Evolutionary conservation across 2,888 invertebrate genomes (phyloP), one percentile per base, ranked within the genome.

Genomic region (Euclidia mi): DNA sequence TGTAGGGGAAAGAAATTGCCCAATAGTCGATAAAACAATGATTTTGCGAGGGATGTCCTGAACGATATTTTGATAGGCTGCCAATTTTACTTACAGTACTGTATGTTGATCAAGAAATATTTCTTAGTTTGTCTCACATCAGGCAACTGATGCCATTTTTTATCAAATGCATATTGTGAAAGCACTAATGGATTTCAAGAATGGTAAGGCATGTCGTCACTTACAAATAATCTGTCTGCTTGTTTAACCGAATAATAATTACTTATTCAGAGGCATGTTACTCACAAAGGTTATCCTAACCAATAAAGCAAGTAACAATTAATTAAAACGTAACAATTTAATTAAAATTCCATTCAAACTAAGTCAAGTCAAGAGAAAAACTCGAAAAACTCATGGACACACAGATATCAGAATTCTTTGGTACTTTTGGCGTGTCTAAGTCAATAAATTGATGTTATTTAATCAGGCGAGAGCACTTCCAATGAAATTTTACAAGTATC

Each of bases 401-500:
- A 65, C 61, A 68, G 63, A 73, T 73, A 78, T 78, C 70, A 68
- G 76, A 82, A 78, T 76, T 76, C 72, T 70, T 72, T 69, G 73
- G 73, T 74, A 84, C 76, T 84, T 80, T 81, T 56, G 72, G 65
- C 77, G 80, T 84, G 82, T 87, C 84, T 82, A 83, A 92, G 88
- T 91, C 89, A 92, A 92, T 85, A 85, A 86, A 87, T 93, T 92
- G 90, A 88, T 92, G 91, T 89, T 92, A 92, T 92, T 92, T 92
- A 93, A 92, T 93, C 93, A 92, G 84, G 84, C 91, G 90, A 82
- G 83, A 91, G 87, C 90, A 88, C 89, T 82, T 91, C 85, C 82
- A 85, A 83, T 82, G 89, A 85, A 87, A 92, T 92, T 94, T 92
- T 89, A 91, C 93, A 93, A 94, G 94, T 93, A 93, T 93, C 93